Conservation (phyloP, 2,888 invertebrate genomes). For the Hipparchia semele region DNA sequence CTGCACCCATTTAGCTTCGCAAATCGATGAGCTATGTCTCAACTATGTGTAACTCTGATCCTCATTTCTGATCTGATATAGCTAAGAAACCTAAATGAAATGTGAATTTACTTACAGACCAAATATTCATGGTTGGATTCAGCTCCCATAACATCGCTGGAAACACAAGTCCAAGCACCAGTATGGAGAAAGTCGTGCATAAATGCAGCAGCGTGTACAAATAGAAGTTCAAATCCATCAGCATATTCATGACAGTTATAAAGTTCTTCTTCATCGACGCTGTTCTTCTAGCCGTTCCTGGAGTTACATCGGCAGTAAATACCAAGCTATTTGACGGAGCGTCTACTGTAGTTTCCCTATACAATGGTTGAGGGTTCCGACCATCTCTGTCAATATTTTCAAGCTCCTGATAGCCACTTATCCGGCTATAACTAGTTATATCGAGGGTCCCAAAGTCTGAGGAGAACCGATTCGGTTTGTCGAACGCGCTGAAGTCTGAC, state of each 20-base stretch:
- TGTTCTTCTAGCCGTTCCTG: slow-evolving; percentile 71
- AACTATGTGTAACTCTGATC: too few species aligned
- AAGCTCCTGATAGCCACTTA: slow-evolving; percentile 68
- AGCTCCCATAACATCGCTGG: slow-evolving; percentile 79
- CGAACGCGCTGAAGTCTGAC: slow-evolving; percentile 55
- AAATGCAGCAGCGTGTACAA: slow-evolving; percentile 79
- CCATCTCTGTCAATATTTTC: slow-evolving; percentile 68
- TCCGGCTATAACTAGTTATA: slow-evolving; percentile 55
- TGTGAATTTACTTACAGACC: slow-evolving; percentile 63
- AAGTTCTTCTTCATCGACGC: slow-evolving; percentile 73
- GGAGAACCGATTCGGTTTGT: slow-evolving; percentile 58
- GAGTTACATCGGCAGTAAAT: slow-evolving; percentile 66
- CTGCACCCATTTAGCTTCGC: too few species aligned
- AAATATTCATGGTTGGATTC: slow-evolving; percentile 68
- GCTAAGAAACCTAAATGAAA: background rate
- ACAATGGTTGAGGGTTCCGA: slow-evolving; percentile 77
- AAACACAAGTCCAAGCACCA: slow-evolving; percentile 78
- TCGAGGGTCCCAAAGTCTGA: slow-evolving; percentile 67
- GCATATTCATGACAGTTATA: slow-evolving; percentile 69
- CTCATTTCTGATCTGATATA: too few species aligned
- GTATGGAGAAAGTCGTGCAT: slow-evolving; percentile 78
- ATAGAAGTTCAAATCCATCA: slow-evolving; percentile 79
- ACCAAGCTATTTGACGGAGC: slow-evolving; percentile 62
- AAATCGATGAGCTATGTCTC: too few species aligned
- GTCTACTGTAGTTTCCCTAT: slow-evolving; percentile 81